These are phyloP conservation scores for Pristionchus japonicus DNA, from an alignment of 2,888 invertebrate species.

Conservation along the genomic window DNA sequence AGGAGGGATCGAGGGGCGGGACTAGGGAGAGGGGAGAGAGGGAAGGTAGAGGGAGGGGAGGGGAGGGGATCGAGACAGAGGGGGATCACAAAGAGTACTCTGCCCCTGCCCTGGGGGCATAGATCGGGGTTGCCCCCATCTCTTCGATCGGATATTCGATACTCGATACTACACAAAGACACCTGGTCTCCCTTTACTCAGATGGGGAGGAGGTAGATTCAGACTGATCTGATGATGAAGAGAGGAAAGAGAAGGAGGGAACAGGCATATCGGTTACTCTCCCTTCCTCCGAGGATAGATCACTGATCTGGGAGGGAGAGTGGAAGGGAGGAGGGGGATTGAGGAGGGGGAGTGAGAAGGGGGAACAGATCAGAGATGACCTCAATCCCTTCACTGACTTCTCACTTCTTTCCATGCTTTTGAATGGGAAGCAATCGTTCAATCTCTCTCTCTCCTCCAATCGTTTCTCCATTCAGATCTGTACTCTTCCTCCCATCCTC, in stretches of 20 bases:
- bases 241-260: neutral
- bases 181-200: constrained; percentile 8
- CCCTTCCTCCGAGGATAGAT: neutral
- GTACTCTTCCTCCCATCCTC: neutral
- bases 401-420: constrained; percentile 6
- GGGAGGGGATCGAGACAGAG: constrained; percentile 24
- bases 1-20: constrained; percentile 2
- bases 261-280: neutral
- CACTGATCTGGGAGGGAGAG: neutral
- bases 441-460: neutral
- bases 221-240: neutral
- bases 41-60: constrained; percentile 26
- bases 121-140: neutral
- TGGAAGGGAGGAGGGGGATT: no score
- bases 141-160: constrained; percentile 5
- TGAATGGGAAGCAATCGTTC: constrained; percentile 8
- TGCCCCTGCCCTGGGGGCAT: neutral
- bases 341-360: neutral
- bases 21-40: neutral
- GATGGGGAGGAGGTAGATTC: no score
- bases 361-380: neutral
- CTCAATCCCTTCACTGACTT: constrained; percentile 1
- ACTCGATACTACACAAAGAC: constrained; percentile 12
- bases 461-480: neutral
- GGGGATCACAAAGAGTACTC: constrained; percentile 30